Base-by-base conservation (phyloP, 2,888 invertebrate genomes). In the Lasioglossum zephyrum region DNA sequence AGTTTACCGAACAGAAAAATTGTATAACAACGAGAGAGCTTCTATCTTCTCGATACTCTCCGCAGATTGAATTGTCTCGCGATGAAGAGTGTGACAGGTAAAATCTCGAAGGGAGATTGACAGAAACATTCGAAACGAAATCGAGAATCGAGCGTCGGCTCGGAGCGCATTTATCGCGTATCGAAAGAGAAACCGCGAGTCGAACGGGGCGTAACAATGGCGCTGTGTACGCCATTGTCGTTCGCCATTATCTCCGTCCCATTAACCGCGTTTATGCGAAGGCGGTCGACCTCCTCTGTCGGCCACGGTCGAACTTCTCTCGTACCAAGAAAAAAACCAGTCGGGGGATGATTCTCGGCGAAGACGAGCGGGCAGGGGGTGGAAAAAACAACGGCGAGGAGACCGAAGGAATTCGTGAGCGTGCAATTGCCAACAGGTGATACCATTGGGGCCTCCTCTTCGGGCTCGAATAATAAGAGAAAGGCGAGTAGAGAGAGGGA, bases 391-490 rank as follows among this genome's bases (percentile, higher is more conserved):
- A 87, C 77, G 74, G 77, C 82, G 87, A 77, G 73, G 84, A 87
- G 74, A 73, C 79, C 79, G 82, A 83, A 86, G 89, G 91, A 92
- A 92, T 92, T 90, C 87, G 91, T 89, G 89, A 87, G 88, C 87
- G 92, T 88, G 87, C 88, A 89, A 91, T 92, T 90, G 91, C 92
- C 93, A 93, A 93, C 93, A 93, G 93, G 93, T 93, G 93, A 93
- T 93, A 91, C 88, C 88, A 92, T 92, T 92, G 88, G 91, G 88
- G 86, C 86, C 88, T 88, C 87, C 90, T 93, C 88, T 92, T 91
- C 89, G 90, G 91, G 80, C 87, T 82, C 81, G 89, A 91, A 92
- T 93, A 92, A 93, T 92, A 92, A 93, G 91, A 90, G 91, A 92
- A 90, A 88, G 85, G 85, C 84, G 84, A 82, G 89, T 85, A 31